These are phyloP conservation scores for Caenorhabditis macrosperma DNA, from an alignment of 2,888 invertebrate genomes.

Conservation along the genomic window DNA sequence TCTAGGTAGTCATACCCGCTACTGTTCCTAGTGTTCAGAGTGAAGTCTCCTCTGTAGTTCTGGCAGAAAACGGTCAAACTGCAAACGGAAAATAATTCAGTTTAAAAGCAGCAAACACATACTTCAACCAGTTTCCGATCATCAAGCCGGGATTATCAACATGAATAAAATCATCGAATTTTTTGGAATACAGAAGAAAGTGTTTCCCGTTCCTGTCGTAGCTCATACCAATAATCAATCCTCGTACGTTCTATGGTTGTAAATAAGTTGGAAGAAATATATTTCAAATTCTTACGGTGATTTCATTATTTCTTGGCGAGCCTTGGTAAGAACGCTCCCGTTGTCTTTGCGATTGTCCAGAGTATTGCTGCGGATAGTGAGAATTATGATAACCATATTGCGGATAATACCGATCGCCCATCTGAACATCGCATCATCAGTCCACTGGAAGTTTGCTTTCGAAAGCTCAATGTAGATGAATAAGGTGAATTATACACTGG, in stretches of 20 bases:
- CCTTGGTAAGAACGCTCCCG: no score
- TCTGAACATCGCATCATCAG: no score
- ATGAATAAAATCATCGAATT: neutral
- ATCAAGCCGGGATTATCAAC: neutral
- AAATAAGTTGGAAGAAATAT: neutral
- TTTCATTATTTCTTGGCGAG: no score
- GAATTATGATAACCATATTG: no score
- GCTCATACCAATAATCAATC: constrained; percentile 10
- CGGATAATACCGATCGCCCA: no score
- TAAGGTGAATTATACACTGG: neutral
- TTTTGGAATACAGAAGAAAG: constrained; percentile 8
- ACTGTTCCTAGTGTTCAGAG: constrained; percentile 26
- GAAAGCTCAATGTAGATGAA: neutral
- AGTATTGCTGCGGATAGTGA: no score
- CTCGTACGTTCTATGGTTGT: neutral
- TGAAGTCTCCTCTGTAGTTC: constrained; percentile 9
- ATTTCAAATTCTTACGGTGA: neutral
- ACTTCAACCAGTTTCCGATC: constrained; percentile 32
- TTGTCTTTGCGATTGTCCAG: no score
- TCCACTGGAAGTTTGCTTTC: neutral
- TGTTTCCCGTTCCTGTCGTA: neutral
- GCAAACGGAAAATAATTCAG: neutral
- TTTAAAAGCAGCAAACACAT: neutral
- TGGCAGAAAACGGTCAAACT: neutral
- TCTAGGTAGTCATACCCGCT: constrained; percentile 7